Base-by-base conservation (phyloP, 2,113 vertebrate genomes). In the Thunnus thynnus region DNA sequence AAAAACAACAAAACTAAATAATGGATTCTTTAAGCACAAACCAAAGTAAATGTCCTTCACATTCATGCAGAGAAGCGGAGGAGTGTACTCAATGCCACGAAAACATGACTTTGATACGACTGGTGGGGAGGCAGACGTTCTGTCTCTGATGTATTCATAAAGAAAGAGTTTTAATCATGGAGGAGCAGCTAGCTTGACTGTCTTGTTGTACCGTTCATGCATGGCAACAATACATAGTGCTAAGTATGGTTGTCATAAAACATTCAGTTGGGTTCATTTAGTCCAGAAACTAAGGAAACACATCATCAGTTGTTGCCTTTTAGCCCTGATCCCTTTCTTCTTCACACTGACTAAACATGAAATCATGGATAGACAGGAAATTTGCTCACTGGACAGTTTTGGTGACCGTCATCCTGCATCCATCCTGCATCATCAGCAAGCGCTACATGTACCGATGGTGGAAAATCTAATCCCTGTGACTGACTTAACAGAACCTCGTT, bases 31-130 rank as follows among this genome's bases (percentile, higher is more conserved):
- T 16, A 41, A 73, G 56, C 25, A 22, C 6, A 66, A 60, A 47
- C 20, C 6, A 14, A 65, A 41, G 52, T n/a, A 52, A 82, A 48
- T 11, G 57, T 57, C 30, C 14, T 75, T 78, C 13, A 67, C 22
- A 50, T 68, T 22, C 17, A 13, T 20, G 27, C 51, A 12, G 27
- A 22, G n/a, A 14, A 17, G 17, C 1, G 8, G 56, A n/a, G 54
- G 22, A 46, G 13, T 5, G 52, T 27, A 11, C 7, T 25, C 10
- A n/a, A 0, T 13, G 69, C 36, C 58, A 48, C 62, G 41, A 75
- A 22, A 69, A 52, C 63, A 64, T 14, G 3, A 54, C 27, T 63
- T 44, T 62, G n/a, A 62, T 62, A 20, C 14, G 69, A 50, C 27
- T 25, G 13, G 3, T 0, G 18, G 0, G n/a, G 32, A 20, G 13